Conservation (phyloP, 1,140 invertebrate genomes). For the Galleria mellonella region DNA sequence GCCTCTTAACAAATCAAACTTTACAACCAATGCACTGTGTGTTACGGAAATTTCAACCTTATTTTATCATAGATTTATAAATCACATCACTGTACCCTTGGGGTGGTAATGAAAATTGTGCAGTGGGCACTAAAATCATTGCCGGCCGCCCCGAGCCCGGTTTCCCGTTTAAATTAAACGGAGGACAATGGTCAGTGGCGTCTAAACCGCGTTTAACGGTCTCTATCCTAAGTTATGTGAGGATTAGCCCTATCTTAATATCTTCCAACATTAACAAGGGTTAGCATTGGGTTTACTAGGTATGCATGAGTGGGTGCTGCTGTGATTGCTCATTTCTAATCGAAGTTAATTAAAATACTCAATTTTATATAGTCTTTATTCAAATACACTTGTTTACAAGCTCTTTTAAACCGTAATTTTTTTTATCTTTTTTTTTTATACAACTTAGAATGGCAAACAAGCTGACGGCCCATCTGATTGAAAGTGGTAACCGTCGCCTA, state of each 20-base stretch:
- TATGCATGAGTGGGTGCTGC: background rate
- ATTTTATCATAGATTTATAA: background rate
- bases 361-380: too few relatives aligned
- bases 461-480: too few relatives aligned
- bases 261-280: conserved; percentile 56
- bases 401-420: too few relatives aligned
- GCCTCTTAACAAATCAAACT: conserved; percentile 21
- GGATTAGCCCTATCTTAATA: conserved; percentile 72
- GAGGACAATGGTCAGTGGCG: conserved; percentile 64
- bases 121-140: conserved; percentile 58
- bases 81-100: conserved; percentile 8
- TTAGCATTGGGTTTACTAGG: conserved; percentile 14
- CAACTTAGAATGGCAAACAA: too few relatives aligned
- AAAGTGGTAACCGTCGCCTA: too few relatives aligned
- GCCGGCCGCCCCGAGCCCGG: conserved; percentile 24
- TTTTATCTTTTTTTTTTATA: too few relatives aligned
- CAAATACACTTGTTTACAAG: too few relatives aligned
- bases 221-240: conserved; percentile 69
- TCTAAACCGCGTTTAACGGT: conserved; percentile 44
- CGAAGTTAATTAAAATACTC: too few relatives aligned
- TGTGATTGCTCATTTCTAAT: too few relatives aligned
- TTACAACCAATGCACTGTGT: background rate
- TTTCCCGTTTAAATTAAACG: conserved; percentile 67
- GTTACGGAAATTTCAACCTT: conserved; percentile 18
- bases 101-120: conserved; percentile 22